These are phyloP conservation scores for Coecobrya sp. DNA, from an alignment of 2,888 invertebrate species.

Conservation along the genomic window DNA sequence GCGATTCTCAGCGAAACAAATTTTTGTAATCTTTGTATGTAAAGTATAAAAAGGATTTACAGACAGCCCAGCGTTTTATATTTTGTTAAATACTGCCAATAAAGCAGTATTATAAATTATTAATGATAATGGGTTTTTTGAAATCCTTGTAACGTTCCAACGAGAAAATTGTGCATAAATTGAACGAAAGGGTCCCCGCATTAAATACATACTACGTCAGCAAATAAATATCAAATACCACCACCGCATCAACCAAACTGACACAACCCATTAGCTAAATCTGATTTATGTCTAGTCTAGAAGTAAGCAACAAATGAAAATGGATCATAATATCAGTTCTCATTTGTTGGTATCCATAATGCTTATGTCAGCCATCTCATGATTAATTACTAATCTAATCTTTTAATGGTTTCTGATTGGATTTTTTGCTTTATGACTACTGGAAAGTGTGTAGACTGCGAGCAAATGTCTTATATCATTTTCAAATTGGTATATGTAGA, in stretches of 20 bases:
- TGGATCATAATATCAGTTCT: constrained; percentile 6
- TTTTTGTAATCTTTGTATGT: too few species aligned
- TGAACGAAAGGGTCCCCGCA: neutral
- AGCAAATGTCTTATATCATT: neutral
- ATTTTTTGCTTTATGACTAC: constrained; percentile 2
- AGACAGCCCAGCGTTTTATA: neutral
- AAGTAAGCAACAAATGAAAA: neutral
- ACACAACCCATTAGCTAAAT: neutral
- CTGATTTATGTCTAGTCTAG: neutral
- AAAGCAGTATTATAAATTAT: neutral
- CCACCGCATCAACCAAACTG: neutral
- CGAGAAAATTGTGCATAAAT: neutral
- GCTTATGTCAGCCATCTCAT: constrained; percentile 44
- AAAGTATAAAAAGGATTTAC: neutral
- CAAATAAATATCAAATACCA: neutral
- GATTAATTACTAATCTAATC: constrained; percentile 80
- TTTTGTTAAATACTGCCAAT: too few species aligned
- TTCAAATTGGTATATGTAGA: neutral
- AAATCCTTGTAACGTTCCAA: neutral
- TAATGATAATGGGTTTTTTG: neutral
- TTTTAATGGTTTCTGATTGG: constrained; percentile 76
- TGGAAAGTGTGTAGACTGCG: neutral
- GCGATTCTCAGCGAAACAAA: too few species aligned
- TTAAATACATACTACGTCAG: neutral
- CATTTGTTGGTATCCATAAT: neutral